A percentile compares a stretch with the other conserved stretches of the same genome.
These are phyloP conservation scores for Diogma glabrata DNA, from an alignment of 2,888 invertebrate genomes.

Conservation along the genomic window DNA sequence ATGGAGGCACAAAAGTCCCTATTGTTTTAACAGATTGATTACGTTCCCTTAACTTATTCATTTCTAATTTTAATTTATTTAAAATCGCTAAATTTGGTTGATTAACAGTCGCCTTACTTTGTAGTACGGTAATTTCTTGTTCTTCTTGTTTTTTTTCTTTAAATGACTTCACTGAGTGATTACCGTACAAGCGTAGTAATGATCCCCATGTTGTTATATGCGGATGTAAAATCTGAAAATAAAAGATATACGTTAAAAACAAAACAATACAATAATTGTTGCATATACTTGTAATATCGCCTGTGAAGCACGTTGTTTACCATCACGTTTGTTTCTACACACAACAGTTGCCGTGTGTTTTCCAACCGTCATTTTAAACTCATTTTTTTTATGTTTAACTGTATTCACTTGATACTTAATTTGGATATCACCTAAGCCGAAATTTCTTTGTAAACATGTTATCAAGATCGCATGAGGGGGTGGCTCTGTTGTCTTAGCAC, in stretches of 20 bases:
- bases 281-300: conserved; percentile 70
- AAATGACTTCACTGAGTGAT: conserved; percentile 78
- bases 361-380: conserved; percentile 89
- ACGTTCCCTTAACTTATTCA: conserved; percentile 60
- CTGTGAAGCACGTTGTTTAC: conserved; percentile 93
- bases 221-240: conserved; percentile 71
- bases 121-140: conserved; percentile 83
- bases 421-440: conserved; percentile 79
- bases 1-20: conserved; percentile 52
- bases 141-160: conserved; percentile 88
- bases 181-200: conserved; percentile 82
- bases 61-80: conserved; percentile 70
- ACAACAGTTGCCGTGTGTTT: conserved; percentile 80
- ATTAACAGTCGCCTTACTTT: conserved; percentile 77
- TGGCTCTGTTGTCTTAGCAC: conserved; percentile 92
- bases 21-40: conserved; percentile 48
- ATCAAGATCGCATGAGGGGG: conserved; percentile 87
- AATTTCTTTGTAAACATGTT: conserved; percentile 86
- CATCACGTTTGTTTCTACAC: conserved; percentile 94
- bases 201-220: conserved; percentile 93
- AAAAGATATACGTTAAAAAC: background rate
- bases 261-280: conserved; percentile 6
- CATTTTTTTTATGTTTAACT: conserved; percentile 80
- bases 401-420: conserved; percentile 80
- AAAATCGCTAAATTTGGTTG: conserved; percentile 86